phyloP scores from a whole-genome alignment of 2,888 invertebrate genomes.

The Pheosia gnoma region DNA sequence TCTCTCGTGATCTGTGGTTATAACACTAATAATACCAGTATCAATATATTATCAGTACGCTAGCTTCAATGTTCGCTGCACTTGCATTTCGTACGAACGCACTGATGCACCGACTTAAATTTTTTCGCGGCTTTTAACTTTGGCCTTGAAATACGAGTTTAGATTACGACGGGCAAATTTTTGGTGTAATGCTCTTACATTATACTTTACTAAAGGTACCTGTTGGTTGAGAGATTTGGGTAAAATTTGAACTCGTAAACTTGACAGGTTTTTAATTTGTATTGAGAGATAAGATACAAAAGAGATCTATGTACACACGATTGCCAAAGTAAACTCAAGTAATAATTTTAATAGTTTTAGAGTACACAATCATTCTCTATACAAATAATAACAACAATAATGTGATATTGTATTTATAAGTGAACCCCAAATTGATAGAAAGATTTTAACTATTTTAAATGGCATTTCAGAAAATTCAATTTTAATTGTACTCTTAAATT shows the following conservation, averaged over 20 bases:
- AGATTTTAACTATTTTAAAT: too few relatives aligned
- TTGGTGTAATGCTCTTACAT: constrained; percentile 37
- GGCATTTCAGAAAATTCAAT: too few relatives aligned
- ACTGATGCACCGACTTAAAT: constrained; percentile 74
- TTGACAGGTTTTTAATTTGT: background rate
- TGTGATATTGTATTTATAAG: too few relatives aligned
- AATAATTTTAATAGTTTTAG: background rate
- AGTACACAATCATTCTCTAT: background rate
- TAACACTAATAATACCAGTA: constrained; percentile 15
- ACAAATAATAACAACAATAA: too few relatives aligned
- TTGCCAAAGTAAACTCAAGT: background rate
- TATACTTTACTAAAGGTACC: constrained; percentile 28
- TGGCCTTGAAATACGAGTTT: constrained; percentile 83
- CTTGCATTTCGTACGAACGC: constrained; percentile 77
- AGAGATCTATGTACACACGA: background rate
- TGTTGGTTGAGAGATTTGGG: constrained; percentile 21
- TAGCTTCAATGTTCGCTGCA: constrained; percentile 57
- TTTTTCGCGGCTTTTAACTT: constrained; percentile 73
- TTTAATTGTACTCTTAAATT: too few relatives aligned
- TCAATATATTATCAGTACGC: constrained; percentile 31
- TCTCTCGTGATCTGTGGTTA: too few relatives aligned
- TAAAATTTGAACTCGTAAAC: constrained; percentile 18
- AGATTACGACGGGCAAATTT: constrained; percentile 71
- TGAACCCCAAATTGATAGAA: too few relatives aligned
- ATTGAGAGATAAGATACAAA: background rate